phyloP scores from a whole-genome alignment of 2,797 vertebrate genomes.

The Cephalopachus bancanus region DNA sequence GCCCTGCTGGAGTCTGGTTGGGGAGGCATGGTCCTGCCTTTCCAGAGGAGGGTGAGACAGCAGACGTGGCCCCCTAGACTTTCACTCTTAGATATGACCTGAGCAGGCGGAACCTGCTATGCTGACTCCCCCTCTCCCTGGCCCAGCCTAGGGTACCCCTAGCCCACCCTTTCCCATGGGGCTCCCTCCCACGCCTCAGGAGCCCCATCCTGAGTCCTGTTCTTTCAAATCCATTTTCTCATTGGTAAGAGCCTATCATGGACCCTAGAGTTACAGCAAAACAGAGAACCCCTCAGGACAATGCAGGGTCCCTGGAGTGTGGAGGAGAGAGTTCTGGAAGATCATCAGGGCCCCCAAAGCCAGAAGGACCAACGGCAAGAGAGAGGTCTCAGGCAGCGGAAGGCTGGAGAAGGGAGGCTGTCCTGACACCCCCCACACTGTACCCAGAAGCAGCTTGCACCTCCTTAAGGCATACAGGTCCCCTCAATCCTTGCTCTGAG shows the following conservation, averaged over 20 bases:
- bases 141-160: neutral
- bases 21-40: no score
- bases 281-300: neutral
- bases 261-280: neutral
- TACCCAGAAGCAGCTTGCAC: neutral
- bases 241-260: neutral
- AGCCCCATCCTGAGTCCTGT: neutral
- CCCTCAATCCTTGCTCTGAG: neutral
- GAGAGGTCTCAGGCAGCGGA: neutral
- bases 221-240: neutral
- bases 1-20: neutral
- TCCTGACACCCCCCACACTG: neutral
- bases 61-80: neutral
- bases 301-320: neutral
- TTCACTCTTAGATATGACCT: neutral
- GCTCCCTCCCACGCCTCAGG: neutral
- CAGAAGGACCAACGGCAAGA: neutral
- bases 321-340: neutral
- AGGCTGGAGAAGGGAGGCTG: neutral
- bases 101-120: neutral
- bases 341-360: neutral
- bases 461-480: neutral
- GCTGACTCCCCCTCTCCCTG: neutral
- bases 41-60: neutral
- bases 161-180: rapidly evolving